A percentile compares a stretch with the other conserved stretches of the same genome.
These are phyloP conservation scores for Trachymyrmex septentrionalis DNA, from an alignment of 1,140 invertebrate species.

Conservation along the genomic window DNA sequence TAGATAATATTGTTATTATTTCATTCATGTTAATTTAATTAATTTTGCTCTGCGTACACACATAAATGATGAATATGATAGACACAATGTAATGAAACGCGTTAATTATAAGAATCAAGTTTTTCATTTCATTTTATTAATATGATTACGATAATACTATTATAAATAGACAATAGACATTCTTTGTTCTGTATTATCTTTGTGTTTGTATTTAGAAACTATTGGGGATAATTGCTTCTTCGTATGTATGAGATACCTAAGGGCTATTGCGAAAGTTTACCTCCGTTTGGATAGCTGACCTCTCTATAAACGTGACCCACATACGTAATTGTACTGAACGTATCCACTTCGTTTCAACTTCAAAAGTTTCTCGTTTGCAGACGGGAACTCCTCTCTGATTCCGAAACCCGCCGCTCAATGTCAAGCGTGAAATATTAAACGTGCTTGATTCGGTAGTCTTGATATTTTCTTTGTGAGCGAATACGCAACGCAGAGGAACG, in stretches of 20 bases:
- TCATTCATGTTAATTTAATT: conserved; percentile 12
- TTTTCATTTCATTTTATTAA: background rate
- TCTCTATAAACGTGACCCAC: conserved; percentile 39
- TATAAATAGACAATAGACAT: background rate
- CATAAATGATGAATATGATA: background rate
- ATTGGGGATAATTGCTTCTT: background rate
- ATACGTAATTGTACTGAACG: conserved; percentile 35
- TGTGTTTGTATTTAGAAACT: background rate
- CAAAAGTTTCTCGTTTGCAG: conserved; percentile 37
- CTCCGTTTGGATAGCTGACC: conserved; percentile 17
- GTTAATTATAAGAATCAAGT: conserved; percentile 8
- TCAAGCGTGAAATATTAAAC: conserved; percentile 34
- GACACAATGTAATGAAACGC: background rate
- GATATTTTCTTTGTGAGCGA: conserved; percentile 13
- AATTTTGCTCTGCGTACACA: background rate
- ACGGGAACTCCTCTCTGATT: conserved; percentile 5
- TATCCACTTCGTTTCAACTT: conserved; percentile 3
- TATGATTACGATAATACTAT: background rate
- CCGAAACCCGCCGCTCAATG: conserved; percentile 5
- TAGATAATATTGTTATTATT: background rate
- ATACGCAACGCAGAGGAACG: background rate
- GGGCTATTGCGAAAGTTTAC: background rate
- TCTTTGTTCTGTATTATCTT: background rate
- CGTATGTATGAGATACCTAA: background rate
- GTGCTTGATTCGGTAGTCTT: background rate